These are phyloP conservation scores for Callospermophilus lateralis DNA, from an alignment of 2,113 vertebrate genomes.

Conservation along the genomic window DNA sequence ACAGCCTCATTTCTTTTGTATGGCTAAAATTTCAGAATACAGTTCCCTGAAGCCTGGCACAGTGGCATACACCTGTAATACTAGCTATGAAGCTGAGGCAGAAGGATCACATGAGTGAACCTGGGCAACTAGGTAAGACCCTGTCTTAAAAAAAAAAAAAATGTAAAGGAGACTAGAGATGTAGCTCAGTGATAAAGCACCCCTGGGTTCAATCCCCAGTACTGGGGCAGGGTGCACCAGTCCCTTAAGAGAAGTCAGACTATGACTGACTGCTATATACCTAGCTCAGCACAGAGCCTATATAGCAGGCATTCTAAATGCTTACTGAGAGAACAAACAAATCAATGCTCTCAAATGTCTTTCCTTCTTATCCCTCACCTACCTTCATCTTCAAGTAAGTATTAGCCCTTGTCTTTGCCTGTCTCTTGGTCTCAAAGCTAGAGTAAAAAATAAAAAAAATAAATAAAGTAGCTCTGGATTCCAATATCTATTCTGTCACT, in stretches of 20 bases:
- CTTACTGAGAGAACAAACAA: background rate
- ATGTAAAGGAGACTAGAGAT: background rate
- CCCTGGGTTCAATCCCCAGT: background rate
- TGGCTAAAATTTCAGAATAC: conserved; percentile 45
- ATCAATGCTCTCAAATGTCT: background rate
- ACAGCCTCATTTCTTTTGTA: background rate
- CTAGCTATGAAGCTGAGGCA: background rate
- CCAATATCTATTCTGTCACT: background rate
- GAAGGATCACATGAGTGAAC: background rate
- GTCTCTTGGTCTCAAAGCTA: conserved; percentile 43
- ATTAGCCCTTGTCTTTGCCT: background rate
- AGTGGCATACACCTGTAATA: background rate
- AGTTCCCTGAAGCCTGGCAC: background rate
- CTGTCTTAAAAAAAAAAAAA: background rate
- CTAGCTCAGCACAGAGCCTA: background rate
- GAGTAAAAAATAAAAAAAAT: background rate
- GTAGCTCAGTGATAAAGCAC: background rate
- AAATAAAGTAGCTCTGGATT: conserved; percentile 8
- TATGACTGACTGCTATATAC: background rate
- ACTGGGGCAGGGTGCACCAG: background rate
- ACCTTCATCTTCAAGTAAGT: background rate
- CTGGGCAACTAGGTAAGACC: background rate
- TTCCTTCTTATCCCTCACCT: background rate
- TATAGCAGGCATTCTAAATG: background rate
- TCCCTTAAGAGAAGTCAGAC: background rate